phyloP scores from a whole-genome alignment of 1,140 invertebrate genomes.

The Colletes latitarsis region DNA sequence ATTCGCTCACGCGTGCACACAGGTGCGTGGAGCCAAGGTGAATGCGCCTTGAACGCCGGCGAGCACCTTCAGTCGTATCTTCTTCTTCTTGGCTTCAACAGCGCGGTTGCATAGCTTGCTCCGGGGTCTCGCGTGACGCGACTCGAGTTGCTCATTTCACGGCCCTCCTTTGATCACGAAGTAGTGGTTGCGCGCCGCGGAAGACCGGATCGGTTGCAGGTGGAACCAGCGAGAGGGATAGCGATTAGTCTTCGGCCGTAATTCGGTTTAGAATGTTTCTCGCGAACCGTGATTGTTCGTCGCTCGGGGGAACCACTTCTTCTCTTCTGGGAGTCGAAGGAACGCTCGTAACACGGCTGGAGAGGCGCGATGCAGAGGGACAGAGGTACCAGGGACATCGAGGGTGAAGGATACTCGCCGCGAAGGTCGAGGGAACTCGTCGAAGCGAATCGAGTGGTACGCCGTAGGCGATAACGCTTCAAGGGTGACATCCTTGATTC shows the following conservation, averaged over 20 bases:
- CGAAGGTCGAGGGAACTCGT: background rate
- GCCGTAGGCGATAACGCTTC: background rate
- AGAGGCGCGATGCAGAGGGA: background rate
- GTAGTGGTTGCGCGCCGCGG: background rate
- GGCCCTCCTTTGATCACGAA: conserved; percentile 18
- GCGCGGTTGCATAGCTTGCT: conserved; percentile 50
- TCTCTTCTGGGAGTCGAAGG: background rate
- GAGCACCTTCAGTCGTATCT: conserved; percentile 72
- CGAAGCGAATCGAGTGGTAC: background rate
- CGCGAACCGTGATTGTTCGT: background rate
- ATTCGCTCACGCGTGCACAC: conserved; percentile 66
- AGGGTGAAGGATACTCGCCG: background rate
- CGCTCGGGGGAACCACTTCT: background rate
- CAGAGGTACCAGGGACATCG: background rate
- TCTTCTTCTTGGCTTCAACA: conserved; percentile 69
- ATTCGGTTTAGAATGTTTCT: background rate
- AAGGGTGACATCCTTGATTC: background rate
- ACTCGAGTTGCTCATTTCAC: conserved; percentile 9
- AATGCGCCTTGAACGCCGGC: conserved; percentile 65
- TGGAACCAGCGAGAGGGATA: background rate
- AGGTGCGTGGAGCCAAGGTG: conserved; percentile 70
- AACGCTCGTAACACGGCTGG: background rate
- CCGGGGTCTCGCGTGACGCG: conserved; percentile 13
- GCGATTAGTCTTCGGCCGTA: background rate
- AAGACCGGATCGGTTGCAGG: background rate